Conservation (phyloP, 2,888 invertebrate genomes). For the Ornithoptera alexandrae region DNA sequence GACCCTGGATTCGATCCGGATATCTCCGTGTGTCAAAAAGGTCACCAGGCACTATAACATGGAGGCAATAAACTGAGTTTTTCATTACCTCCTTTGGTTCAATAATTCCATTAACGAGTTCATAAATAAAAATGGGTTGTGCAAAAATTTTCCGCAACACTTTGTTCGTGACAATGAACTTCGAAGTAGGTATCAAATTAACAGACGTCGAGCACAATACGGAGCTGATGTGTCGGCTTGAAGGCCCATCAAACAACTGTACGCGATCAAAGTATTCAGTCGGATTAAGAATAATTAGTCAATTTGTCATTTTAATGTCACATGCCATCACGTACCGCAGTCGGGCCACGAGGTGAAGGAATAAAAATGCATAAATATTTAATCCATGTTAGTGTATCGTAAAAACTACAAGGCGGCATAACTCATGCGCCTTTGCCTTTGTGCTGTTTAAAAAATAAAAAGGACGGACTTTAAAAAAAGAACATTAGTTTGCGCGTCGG, state of each 20-base stretch:
- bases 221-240: constrained; percentile 51
- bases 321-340: constrained; percentile 74
- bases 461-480: constrained; percentile 60
- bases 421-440: constrained; percentile 72
- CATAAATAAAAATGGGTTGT: neutral
- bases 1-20: no score
- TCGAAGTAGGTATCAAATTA: constrained; percentile 40
- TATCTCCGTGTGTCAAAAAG: no score
- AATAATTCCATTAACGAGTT: neutral
- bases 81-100: neutral
- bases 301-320: constrained; percentile 80
- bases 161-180: constrained; percentile 54
- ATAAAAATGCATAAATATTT: constrained; percentile 69
- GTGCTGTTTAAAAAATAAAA: constrained; percentile 70
- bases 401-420: constrained; percentile 77
- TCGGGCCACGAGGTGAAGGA: constrained; percentile 50
- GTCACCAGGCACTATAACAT: no score
- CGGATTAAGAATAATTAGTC: constrained; percentile 78
- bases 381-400: constrained; percentile 73
- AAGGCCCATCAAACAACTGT: constrained; percentile 57
- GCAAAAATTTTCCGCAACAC: constrained; percentile 31
- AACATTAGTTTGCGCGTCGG: constrained; percentile 73
- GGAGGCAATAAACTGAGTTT: no score
- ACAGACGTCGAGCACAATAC: constrained; percentile 44
- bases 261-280: constrained; percentile 66